A percentile compares a stretch with the other conserved stretches of the same genome.
phyloP scores from a whole-genome alignment of 2,113 vertebrate species.

The Zosterops lateralis region DNA sequence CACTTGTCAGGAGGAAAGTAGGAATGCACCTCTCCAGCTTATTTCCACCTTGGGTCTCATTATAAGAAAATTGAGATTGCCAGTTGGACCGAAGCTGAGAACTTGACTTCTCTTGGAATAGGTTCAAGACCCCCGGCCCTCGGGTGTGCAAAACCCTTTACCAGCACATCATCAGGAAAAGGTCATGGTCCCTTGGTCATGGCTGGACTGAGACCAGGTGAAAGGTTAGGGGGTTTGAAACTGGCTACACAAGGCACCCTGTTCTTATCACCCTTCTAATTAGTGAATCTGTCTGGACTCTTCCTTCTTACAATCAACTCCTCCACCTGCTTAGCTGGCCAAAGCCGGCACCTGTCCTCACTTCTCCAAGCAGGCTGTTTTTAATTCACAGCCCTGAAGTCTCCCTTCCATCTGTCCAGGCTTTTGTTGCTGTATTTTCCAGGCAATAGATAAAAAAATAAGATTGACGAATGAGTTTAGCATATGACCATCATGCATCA shows the following conservation, averaged over 20 bases:
- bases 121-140: conserved; percentile 42
- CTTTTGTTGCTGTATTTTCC: conserved; percentile 2
- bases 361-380: background rate
- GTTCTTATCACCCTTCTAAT: background rate
- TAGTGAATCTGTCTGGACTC: background rate
- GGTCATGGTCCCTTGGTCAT: background rate
- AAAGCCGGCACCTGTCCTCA: conserved; percentile 17
- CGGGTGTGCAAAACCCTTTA: background rate
- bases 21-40: background rate
- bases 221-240: conserved; percentile 13
- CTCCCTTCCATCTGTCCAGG: background rate
- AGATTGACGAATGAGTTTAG: conserved; percentile 37
- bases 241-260: background rate
- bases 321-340: background rate
- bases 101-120: conserved; percentile 19
- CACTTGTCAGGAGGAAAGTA: conserved; percentile 5
- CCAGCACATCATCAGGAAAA: conserved; percentile 47
- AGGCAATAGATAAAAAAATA: conserved; percentile 14
- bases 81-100: conserved; percentile 42
- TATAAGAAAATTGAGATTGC: background rate
- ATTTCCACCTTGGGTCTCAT: conserved; percentile 12
- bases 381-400: background rate
- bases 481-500: conserved; percentile 1
- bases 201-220: conserved; percentile 15
- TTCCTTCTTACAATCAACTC: background rate